Evolutionary conservation across 1,140 invertebrate species (phyloP).

Genomic region (Drosophila ohnishii): DNA sequence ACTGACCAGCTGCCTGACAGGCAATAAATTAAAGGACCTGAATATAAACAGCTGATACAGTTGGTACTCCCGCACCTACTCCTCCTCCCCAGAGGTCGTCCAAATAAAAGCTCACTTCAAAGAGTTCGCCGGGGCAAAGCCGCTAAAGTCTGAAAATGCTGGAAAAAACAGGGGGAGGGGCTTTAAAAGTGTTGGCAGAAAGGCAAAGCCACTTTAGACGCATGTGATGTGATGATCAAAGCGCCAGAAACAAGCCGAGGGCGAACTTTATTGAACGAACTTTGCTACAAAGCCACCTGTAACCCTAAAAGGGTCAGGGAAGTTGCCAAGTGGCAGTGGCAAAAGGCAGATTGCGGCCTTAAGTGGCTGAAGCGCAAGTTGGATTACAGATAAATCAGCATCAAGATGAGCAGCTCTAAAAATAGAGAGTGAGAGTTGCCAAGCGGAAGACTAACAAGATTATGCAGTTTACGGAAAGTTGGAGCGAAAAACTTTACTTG

Average conservation of each 20-base stretch:
- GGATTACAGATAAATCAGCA: constrained; percentile 43
- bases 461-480: constrained; percentile 40
- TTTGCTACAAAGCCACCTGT: constrained; percentile 48
- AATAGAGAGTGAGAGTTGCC: constrained; percentile 20
- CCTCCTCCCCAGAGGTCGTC: background rate
- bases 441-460: constrained; percentile 41
- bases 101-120: constrained; percentile 59
- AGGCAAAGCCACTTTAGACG: constrained; percentile 37
- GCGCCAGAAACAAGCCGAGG: constrained; percentile 25
- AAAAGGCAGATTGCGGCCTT: constrained; percentile 38
- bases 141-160: constrained; percentile 33
- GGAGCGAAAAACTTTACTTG: background rate
- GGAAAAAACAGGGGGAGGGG: constrained; percentile 3
- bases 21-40: constrained; percentile 62
- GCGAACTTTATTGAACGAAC: constrained; percentile 59
- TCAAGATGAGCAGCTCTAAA: constrained; percentile 37
- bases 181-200: constrained; percentile 30
- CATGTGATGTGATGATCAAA: constrained; percentile 55
- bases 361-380: constrained; percentile 45
- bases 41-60: constrained; percentile 35
- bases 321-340: constrained; percentile 44
- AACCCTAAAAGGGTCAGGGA: constrained; percentile 24
- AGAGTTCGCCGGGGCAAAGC: constrained; percentile 40
- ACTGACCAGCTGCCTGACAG: constrained; percentile 48
- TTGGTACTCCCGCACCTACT: background rate